phyloP scores from a whole-genome alignment of 2,797 vertebrate species.

The Amblyraja radiata region DNA sequence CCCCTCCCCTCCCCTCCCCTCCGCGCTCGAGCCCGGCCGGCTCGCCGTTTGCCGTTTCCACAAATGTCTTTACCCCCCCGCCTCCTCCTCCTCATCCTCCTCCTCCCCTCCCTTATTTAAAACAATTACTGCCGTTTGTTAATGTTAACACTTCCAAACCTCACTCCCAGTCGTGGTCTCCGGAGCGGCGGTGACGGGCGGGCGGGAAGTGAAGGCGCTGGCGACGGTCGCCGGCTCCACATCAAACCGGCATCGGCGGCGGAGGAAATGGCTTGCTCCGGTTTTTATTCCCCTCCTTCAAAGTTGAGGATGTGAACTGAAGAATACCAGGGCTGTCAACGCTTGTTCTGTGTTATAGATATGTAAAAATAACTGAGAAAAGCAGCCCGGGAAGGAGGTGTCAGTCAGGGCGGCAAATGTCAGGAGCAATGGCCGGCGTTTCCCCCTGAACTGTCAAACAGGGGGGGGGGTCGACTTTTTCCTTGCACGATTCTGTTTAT shows the following conservation, averaged over 20 bases:
- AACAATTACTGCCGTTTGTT: too few species aligned
- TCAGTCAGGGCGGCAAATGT: neutral
- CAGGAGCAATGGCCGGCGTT: neutral
- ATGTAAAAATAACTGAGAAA: neutral
- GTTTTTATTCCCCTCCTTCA: too few species aligned
- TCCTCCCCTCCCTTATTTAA: neutral
- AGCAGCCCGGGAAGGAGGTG: neutral
- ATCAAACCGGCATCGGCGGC: neutral
- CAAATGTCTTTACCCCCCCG: too few species aligned
- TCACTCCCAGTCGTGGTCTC: too few species aligned
- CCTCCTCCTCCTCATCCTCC: neutral
- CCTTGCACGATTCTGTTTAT: neutral
- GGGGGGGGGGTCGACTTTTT: too few species aligned
- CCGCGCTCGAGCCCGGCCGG: too few species aligned
- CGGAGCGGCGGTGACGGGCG: neutral
- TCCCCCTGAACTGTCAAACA: neutral
- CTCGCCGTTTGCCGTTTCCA: too few species aligned
- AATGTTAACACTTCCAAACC: neutral
- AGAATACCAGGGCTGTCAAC: neutral
- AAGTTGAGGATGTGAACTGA: neutral
- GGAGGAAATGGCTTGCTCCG: neutral
- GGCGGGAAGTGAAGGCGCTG: neutral
- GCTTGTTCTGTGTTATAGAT: neutral
- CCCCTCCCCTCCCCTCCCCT: too few species aligned
- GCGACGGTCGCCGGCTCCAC: neutral